Base-by-base conservation (phyloP, 2,888 invertebrate species). In the Apotomis turbidana region DNA sequence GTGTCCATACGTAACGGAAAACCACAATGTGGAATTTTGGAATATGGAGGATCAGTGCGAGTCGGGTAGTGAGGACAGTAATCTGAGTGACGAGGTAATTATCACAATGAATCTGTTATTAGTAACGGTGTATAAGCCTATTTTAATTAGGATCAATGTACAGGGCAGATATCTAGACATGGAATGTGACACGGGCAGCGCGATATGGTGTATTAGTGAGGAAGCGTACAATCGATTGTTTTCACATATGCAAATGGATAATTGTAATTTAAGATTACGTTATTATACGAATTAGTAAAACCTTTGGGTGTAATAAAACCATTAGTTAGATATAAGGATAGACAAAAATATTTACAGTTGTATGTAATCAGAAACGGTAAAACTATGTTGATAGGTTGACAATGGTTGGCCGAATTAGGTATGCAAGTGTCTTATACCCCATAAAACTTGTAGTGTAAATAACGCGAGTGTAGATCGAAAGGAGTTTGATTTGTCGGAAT, bases 111-210 rank as follows among this genome's bases (percentile, higher is more conserved):
- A 44, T 4, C 55, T 3, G n/a, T 4, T 12, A 8, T 55, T 3
- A 38, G 12, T 38, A 36, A 5, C 58, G 12, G 12, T 52, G 5
- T 70, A 15, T 54, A 38, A 51, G 15, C 70, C 70, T 8, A 15
- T 64, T 3, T 46, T 15, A 27, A 27, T 70, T 3, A 5, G 15
- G 6, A 44, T 64, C 4, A 58, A 59, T 10, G 52, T 64, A 1
- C 49, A 70, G 12, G 61, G 38, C 8, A 61, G 27, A 36, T 10
- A 10, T 10, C 0, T 75, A 0, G 41, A 27, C 13, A 71, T 75
- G 71, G 75, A 75, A 49, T 74, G 71, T 52, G 75, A 75, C n/a
- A 75, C 75, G 4, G 75, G 75, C 13, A 74, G 75, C 55, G 73
- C 74, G 6, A 62, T 74, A 8, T 71, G 68, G 4, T 71, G 71